Conservation (phyloP, 2,797 vertebrate species). For the Hemitrygon akajei region DNA sequence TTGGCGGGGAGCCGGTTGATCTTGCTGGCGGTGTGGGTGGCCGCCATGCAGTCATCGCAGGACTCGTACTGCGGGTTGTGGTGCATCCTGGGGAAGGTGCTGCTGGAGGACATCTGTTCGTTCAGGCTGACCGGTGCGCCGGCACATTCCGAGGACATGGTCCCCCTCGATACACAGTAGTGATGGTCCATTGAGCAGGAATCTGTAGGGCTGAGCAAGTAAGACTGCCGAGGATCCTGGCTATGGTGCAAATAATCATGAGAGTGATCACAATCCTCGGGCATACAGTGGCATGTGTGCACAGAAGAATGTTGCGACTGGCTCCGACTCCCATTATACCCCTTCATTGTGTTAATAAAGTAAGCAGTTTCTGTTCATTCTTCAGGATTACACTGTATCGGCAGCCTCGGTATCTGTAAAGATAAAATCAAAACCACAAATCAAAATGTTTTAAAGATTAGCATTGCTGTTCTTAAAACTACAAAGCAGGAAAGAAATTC, state of each 20-base stretch:
- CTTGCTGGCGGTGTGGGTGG: constrained; percentile 69
- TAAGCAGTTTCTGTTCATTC: neutral
- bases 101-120: constrained; percentile 63
- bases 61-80: constrained; percentile 82
- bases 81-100: constrained; percentile 94
- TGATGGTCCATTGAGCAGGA: constrained; percentile 68
- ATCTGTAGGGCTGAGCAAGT: constrained; percentile 62
- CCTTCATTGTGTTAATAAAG: constrained; percentile 70
- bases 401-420: neutral
- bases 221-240: constrained; percentile 54
- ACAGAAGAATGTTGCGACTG: constrained; percentile 77
- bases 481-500: neutral
- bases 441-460: neutral
- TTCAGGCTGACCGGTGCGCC: constrained; percentile 58
- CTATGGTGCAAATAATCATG: constrained; percentile 65
- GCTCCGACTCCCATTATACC: constrained; percentile 92
- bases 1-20: constrained; percentile 87
- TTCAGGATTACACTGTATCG: neutral
- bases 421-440: neutral
- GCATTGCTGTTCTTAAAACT: neutral
- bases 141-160: constrained; percentile 65
- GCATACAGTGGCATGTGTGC: constrained; percentile 76
- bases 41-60: constrained; percentile 84
- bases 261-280: constrained; percentile 70
- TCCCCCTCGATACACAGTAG: constrained; percentile 68